These are phyloP conservation scores for Petrosia ficiformis DNA, from an alignment of 37 sponge, comb jelly and placozoan species.

Conservation along the genomic window DNA sequence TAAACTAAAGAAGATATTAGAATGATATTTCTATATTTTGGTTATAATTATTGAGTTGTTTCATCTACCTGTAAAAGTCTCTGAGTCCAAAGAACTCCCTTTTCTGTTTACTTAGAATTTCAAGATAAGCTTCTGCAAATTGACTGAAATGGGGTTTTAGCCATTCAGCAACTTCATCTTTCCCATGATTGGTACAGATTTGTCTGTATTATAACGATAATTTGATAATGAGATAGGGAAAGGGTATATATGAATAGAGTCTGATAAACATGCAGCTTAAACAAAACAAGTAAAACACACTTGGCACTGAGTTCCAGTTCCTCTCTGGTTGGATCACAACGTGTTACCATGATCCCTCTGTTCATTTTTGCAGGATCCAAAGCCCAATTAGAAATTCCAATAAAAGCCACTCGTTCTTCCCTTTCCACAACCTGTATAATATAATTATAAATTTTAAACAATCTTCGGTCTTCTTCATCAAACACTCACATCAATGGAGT, in stretches of 20 bases:
- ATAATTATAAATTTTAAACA: background rate
- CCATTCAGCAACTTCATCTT: constrained; percentile 12
- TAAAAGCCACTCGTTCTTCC: constrained; percentile 74
- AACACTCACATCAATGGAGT: background rate
- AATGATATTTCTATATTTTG: too few species aligned
- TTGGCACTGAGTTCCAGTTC: constrained; percentile 64
- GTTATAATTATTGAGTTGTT: constrained; percentile 2
- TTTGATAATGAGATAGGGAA: background rate
- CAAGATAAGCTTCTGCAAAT: constrained; percentile 46
- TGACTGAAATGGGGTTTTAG: constrained; percentile 13
- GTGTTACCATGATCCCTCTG: constrained; percentile 82
- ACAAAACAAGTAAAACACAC: too few species aligned
- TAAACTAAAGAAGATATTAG: constrained; percentile 35
- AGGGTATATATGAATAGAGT: background rate
- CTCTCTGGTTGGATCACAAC: constrained; percentile 54
- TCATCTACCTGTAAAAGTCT: constrained; percentile 72
- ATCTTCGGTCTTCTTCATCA: too few species aligned
- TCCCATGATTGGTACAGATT: constrained; percentile 26
- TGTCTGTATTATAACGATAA: background rate
- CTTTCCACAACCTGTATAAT: constrained; percentile 21
- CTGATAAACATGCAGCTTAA: background rate
- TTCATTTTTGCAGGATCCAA: constrained; percentile 98
- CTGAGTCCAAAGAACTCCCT: constrained; percentile 79
- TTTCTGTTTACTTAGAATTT: constrained; percentile 10
- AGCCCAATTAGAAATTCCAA: constrained; percentile 97